Evolutionary conservation across 1,140 invertebrate genomes (phyloP).

Genomic region (Mactra quadrangularis): DNA sequence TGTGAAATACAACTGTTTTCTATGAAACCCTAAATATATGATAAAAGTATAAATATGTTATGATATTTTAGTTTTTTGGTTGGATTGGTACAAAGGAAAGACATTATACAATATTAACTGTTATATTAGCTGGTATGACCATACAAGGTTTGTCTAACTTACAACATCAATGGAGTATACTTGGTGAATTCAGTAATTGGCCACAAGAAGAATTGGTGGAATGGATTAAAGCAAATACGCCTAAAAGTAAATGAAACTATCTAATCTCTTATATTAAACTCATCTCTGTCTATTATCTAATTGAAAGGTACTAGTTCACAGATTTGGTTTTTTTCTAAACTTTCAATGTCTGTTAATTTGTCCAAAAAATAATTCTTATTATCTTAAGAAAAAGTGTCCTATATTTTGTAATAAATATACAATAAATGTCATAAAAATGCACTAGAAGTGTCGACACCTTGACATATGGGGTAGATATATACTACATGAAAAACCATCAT

Average conservation of each 20-base stretch:
- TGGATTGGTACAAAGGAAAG: conserved; percentile 74
- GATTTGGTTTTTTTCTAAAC: neutral
- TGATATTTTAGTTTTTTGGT: conserved; percentile 74
- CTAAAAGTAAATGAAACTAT: conserved; percentile 73
- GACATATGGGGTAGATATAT: neutral
- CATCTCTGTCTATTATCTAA: neutral
- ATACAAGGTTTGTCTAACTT: conserved; percentile 84
- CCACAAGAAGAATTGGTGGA: conserved; percentile 89
- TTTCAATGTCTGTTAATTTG: neutral
- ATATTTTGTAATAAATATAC: too few species aligned
- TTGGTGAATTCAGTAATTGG: conserved; percentile 84
- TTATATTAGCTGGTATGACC: conserved; percentile 84
- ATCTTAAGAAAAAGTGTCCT: too few species aligned
- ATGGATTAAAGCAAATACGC: conserved; percentile 89
- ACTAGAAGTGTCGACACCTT: too few species aligned
- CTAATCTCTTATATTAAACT: neutral
- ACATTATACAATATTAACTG: conserved; percentile 82
- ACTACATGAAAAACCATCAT: too few species aligned
- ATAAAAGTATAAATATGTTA: too few species aligned
- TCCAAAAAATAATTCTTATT: neutral
- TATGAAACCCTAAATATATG: too few species aligned
- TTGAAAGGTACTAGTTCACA: neutral
- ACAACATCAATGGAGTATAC: conserved; percentile 83
- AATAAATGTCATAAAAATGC: too few species aligned
- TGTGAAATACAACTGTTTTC: too few species aligned